These are phyloP conservation scores for Furcula furcula DNA, from an alignment of 2,888 invertebrate genomes.

Conservation along the genomic window DNA sequence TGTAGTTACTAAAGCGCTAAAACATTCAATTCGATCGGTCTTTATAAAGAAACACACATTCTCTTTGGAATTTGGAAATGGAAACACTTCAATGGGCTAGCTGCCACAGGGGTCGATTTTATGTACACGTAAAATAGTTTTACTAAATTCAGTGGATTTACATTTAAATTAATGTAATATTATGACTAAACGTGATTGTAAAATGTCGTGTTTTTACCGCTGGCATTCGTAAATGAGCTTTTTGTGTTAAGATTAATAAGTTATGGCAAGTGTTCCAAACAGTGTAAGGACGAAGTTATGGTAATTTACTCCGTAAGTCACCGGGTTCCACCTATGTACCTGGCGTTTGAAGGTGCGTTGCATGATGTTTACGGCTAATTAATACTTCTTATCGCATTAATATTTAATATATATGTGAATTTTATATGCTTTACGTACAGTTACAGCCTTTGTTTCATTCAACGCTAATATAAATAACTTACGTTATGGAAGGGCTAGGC, in stretches of 20 bases:
- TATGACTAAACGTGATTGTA: constrained; percentile 54
- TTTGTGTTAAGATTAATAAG: constrained; percentile 41
- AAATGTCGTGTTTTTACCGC: constrained; percentile 41
- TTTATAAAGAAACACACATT: constrained; percentile 5
- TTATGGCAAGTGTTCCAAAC: constrained; percentile 61
- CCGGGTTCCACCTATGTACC: constrained; percentile 75
- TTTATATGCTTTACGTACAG: constrained; percentile 17
- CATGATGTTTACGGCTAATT: constrained; percentile 35
- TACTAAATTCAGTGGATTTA: constrained; percentile 36
- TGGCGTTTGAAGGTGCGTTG: constrained; percentile 69
- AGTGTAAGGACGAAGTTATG: constrained; percentile 74
- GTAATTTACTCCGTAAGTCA: constrained; percentile 70
- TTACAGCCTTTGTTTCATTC: constrained; percentile 31
- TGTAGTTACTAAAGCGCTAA: constrained; percentile 1
- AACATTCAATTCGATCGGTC: constrained; percentile 17
- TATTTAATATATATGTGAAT: constrained; percentile 8
- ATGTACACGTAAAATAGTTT: constrained; percentile 44
- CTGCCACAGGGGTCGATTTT: constrained; percentile 49
- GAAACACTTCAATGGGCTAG: constrained; percentile 36
- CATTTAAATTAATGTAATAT: constrained; percentile 34
- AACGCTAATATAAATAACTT: constrained; percentile 49
- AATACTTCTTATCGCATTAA: background rate
- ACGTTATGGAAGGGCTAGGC: too few species aligned
- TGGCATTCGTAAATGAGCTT: constrained; percentile 33
- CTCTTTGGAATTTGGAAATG: too few species aligned